Evolutionary conservation across 2,113 vertebrate species (phyloP).

Genomic region (Daubentonia madagascariensis): DNA sequence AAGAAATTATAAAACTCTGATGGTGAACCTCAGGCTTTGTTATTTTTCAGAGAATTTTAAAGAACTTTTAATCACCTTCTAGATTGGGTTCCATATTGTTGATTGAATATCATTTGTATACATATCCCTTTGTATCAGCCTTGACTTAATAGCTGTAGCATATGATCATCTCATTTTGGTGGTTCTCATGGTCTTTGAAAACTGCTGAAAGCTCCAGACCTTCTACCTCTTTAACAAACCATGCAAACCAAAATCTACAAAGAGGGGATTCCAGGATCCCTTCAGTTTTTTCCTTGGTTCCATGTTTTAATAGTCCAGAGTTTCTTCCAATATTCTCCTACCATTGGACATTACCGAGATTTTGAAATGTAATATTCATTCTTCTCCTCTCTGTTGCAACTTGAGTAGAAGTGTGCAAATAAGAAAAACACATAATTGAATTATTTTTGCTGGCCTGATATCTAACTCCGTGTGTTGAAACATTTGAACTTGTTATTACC

Average conservation of each 20-base stretch:
- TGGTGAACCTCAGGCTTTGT: not conserved
- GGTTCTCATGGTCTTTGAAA: not conserved
- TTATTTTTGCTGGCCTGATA: not conserved
- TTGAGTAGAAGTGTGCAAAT: not conserved
- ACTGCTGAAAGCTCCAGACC: not conserved
- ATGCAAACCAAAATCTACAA: not conserved
- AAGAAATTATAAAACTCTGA: not conserved
- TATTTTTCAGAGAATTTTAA: not conserved
- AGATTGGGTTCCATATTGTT: not conserved
- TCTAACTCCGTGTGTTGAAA: not conserved
- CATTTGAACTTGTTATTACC: not conserved
- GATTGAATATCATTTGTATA: not conserved
- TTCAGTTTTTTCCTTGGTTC: not conserved
- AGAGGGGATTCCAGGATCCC: not conserved
- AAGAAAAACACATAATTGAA: not conserved
- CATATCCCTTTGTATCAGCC: not conserved
- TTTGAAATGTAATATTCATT: not conserved
- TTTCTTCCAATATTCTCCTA: not conserved
- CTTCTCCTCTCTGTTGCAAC: not conserved
- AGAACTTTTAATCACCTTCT: not conserved
- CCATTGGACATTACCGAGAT: not conserved
- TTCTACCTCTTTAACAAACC: not conserved
- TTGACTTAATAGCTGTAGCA: not conserved
- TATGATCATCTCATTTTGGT: not conserved
- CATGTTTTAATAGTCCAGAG: not conserved